Conservation (phyloP, 2,797 vertebrate species). For the Danio kyathit region DNA sequence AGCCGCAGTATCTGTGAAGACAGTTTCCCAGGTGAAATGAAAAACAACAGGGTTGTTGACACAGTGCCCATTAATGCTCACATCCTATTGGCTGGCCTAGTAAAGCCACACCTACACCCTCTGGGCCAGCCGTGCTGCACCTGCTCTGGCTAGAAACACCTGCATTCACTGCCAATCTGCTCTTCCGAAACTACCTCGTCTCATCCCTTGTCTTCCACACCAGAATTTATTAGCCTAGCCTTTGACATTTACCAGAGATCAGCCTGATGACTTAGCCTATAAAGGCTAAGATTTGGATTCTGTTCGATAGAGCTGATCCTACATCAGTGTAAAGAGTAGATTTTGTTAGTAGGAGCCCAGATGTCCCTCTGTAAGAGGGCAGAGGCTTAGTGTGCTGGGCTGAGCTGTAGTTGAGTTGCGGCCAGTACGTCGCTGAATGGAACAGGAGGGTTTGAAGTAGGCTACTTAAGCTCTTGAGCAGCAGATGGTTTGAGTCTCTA, state of each 20-base stretch:
- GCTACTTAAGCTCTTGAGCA: constrained; percentile 53
- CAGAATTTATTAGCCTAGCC: background rate
- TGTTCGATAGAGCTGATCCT: background rate
- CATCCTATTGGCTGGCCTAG: constrained; percentile 14
- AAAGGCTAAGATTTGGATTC: background rate
- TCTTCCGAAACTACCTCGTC: constrained; percentile 23
- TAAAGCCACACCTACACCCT: constrained; percentile 19
- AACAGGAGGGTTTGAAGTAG: constrained; percentile 46
- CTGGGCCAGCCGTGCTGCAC: constrained; percentile 39
- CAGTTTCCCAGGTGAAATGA: constrained; percentile 36
- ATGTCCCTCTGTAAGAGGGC: constrained; percentile 27
- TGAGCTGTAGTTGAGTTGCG: constrained; percentile 4
- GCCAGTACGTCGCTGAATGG: constrained; percentile 39
- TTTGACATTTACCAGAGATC: constrained; percentile 17
- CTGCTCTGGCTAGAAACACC: constrained; percentile 48
- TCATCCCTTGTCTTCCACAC: constrained; percentile 1
- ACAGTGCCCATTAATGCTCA: constrained; percentile 6
- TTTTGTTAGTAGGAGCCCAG: background rate
- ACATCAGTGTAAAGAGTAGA: background rate
- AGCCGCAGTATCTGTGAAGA: constrained; percentile 16
- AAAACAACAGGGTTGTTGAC: constrained; percentile 40
- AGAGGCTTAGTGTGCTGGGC: constrained; percentile 18
- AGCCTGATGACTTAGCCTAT: background rate
- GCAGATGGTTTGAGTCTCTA: constrained; percentile 54
- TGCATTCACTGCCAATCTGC: constrained; percentile 24